Conservation (phyloP, 1,140 invertebrate genomes). For the Drosophila rhopaloa region DNA sequence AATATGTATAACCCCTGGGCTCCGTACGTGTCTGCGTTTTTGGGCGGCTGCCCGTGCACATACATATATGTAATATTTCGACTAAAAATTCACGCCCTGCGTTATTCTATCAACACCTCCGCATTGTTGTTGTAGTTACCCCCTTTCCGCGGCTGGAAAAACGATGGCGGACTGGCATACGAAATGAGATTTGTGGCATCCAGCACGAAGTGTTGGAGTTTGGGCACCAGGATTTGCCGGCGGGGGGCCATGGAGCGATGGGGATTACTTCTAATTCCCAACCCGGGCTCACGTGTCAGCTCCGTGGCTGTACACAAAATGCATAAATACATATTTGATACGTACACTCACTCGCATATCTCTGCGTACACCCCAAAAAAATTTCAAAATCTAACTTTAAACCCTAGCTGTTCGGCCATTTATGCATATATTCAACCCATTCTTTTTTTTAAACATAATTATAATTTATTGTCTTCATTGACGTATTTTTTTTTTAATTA, state of each 20-base stretch:
- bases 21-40: slow-evolving; percentile 56
- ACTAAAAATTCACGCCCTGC: slow-evolving; percentile 79
- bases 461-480: too few species aligned
- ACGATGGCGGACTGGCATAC: slow-evolving; percentile 66
- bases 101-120: slow-evolving; percentile 81
- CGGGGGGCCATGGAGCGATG: slow-evolving; percentile 3
- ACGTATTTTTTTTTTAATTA: too few species aligned
- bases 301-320: slow-evolving; percentile 24
- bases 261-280: slow-evolving; percentile 44
- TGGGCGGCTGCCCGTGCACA: not conserved
- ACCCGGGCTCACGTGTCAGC: slow-evolving; percentile 30
- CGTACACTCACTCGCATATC: too few species aligned
- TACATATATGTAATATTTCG: slow-evolving; percentile 53
- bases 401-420: too few species aligned
- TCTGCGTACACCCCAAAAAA: too few species aligned
- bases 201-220: slow-evolving; percentile 17
- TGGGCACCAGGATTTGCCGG: slow-evolving; percentile 40
- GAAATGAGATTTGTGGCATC: slow-evolving; percentile 70
- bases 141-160: slow-evolving; percentile 7
- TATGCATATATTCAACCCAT: too few species aligned
- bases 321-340: slow-evolving; percentile 35
- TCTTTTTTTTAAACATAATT: too few species aligned
- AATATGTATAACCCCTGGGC: slow-evolving; percentile 77
- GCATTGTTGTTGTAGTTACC: slow-evolving; percentile 66
- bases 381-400: too few species aligned